These are phyloP conservation scores for Mormyrus iriodes DNA, from an alignment of 2,113 vertebrate species.

Conservation along the genomic window DNA sequence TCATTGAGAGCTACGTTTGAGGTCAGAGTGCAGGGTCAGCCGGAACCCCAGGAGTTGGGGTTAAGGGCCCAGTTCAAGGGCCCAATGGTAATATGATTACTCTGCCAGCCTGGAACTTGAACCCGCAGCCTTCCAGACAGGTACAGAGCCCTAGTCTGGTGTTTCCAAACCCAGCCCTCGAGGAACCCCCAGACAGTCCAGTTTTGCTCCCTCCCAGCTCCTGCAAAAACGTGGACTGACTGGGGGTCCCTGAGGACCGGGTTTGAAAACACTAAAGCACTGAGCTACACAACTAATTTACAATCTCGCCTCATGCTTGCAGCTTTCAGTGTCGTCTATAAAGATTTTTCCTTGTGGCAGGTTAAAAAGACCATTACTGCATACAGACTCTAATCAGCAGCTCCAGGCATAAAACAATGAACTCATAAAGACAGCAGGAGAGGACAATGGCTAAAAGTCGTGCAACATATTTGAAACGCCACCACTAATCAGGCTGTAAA, in stretches of 20 bases:
- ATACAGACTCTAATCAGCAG: neutral
- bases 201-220: neutral
- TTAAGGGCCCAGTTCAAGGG: neutral
- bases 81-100: neutral
- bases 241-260: neutral
- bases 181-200: neutral
- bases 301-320: neutral
- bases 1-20: neutral
- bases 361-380: neutral
- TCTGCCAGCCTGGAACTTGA: neutral
- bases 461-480: neutral
- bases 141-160: neutral
- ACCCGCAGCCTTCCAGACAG: neutral
- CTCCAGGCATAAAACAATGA: neutral
- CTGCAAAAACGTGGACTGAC: neutral
- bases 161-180: neutral
- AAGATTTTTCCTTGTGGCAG: neutral
- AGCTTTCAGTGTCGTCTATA: neutral
- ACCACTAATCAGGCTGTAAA: neutral
- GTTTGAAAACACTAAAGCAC: neutral
- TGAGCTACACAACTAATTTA: neutral
- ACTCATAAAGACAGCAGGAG: neutral
- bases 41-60: neutral
- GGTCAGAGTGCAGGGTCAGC: neutral
- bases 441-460: neutral